Base-by-base conservation (phyloP, 2,797 vertebrate genomes). In the Eremophila alpestris region DNA sequence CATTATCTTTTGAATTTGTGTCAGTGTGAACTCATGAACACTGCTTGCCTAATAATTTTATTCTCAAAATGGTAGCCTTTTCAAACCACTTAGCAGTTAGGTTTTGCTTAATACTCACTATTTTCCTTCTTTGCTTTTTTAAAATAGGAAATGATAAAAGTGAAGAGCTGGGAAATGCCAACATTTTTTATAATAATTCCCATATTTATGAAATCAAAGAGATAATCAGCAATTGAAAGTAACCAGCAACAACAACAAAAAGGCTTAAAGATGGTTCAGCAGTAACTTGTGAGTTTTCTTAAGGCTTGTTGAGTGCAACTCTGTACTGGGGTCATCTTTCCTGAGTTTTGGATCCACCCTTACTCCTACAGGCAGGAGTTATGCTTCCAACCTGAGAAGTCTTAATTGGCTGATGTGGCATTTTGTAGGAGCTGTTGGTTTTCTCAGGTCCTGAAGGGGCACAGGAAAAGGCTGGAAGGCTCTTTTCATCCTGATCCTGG, bases 91-190 rank as follows among this genome's bases (percentile, higher is more conserved):
- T 78, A 49, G 11, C 13, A 27, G 5, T 38, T 49, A 80, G 5
- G 11, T 77, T 89, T 70, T 77, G 19, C 14, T 41, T 65, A 43
- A 22, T 49, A 69, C 10, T 69, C 13, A 30, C 9, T 51, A 5
- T 41, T 48, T 34, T 7, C 1, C 11, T 62, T 22, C 1, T 24
- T 0, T 8, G 4, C 1, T n/a, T 13, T 23, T 43, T 22, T 10
- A 16, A 9, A 4, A 38, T 10, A 36, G 55, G 32, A 52, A 90
- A 38, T 41, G 0, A n/a, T 29, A 23, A 60, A 70, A 84, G 11
- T 6, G 19, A 22, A 69, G 6, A 59, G 16, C 5, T 40, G 12
- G 13, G 13, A 58, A 58, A 23, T 54, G 5, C 3, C 12, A 6
- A 14, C 38, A 6, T 52, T 89, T 80, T 89, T 1, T 19, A 26